Base-by-base conservation (phyloP, 2,888 invertebrate genomes). In the Eucriotettix oculatus region DNA sequence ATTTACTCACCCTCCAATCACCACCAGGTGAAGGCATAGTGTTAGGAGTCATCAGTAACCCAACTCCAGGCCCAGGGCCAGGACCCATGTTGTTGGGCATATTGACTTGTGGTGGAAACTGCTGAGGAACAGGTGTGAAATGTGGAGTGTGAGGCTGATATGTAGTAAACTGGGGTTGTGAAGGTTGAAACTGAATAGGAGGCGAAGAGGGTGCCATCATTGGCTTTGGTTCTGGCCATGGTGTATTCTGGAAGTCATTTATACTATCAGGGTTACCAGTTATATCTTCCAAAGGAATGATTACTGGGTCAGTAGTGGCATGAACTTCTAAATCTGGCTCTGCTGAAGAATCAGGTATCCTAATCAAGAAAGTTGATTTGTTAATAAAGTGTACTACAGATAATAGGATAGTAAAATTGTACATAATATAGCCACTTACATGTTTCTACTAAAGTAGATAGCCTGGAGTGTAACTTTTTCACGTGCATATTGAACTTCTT, bases 311-410 rank as follows among this genome's bases (percentile, higher is more conserved):
- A 5, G 81, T 79, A 65, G 84, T 83, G 42, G 77, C 78, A 68
- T 87, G 86, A 16, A 83, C 83, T 74, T 93, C 92, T 60, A 84
- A 77, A 67, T 95, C 93, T 1, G 95, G 90, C 75, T 96, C 96
- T 29, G 83, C 78, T 0, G 94, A 80, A 41, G 87, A 84, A 69
- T 94, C 94, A 0, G 95, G 94, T 64, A 94, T 86, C 75, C 80
- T 81, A 14, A 29, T 29, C 29, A 29, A 29, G 29, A 29, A 29
- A 29, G 29, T 29, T 29, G 29, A 29, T 29, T 5, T 29, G 2
- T 29, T 7, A 29, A 29, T 29, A 29, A 29, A 29, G 7, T 29
- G 2, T 29, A 7, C 29, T n/a, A 29, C 29, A 29, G 3, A 29
- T 29, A 2, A 29, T 29, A 14, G 9, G 3, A 48, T 9, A n/a